Base-by-base conservation (phyloP, 2,888 invertebrate species). In the Brachycybe producta region DNA sequence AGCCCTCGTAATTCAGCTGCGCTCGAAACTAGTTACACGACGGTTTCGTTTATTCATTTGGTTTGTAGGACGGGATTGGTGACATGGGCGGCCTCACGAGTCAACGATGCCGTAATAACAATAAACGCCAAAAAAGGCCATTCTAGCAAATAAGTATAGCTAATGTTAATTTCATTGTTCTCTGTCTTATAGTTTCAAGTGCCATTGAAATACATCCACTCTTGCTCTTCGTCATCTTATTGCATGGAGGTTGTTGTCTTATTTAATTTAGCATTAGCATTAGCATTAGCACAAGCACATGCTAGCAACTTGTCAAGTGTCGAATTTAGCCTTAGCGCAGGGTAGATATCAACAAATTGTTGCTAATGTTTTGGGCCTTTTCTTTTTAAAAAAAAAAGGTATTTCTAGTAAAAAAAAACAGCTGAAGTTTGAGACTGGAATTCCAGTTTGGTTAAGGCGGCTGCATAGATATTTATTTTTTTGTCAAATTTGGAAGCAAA, bases 31-130 rank as follows among this genome's bases (percentile, higher is more conserved):
- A 8, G n/a, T 5, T 48, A 39, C 40, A 48, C 48, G 8, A 40
- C 48, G 1, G 40, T 48, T 11, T 48, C 48, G 19, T 48, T 48
- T 19, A 38, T 48, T 15, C 48, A 39, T 35, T 30, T 48, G 28
- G 48, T 48, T 17, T 38, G 40, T 1, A 4, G 48, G 15, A 48
- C 48, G 17, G 38, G 39, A 5, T 38, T 19, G 8, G 48, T 48
- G 11, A 48, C 48, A 15, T 48, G 48, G 48, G 30, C 48, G 28
- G 48, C 48, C 8, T 48, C 48, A 8, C 13, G 48, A 15, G 40
- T 48, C 21, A 15, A 48, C 40, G 48, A 48, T 19, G 38, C 38
- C 5, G 48, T 48, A 40, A 39, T 24, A 17, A 5, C 24, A 44
- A 44, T 7, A 15, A 19, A 19, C 3, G 5, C 17, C 40, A 21